A percentile compares a stretch with the other conserved stretches of the same genome.
Evolutionary conservation across 2,888 invertebrate genomes (phyloP).

Genomic region (Phyllotreta striolata): DNA sequence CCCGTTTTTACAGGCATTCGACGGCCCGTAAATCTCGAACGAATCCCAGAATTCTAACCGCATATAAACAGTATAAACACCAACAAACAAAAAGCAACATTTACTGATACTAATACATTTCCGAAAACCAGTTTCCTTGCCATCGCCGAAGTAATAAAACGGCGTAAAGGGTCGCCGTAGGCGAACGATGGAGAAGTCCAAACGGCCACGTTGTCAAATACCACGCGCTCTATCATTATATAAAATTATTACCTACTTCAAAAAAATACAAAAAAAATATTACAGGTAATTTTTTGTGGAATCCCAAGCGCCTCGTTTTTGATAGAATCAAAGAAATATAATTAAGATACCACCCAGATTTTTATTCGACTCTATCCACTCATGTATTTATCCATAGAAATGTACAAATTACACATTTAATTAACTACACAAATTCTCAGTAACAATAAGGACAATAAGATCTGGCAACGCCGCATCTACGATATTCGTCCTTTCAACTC

Average conservation of each 20-base stretch:
- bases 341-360: too few relatives aligned
- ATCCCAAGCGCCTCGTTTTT: too few relatives aligned
- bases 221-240: too few relatives aligned
- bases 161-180: constrained; percentile 21
- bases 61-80: constrained; percentile 17
- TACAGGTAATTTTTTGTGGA: too few relatives aligned
- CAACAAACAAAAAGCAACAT: constrained; percentile 23
- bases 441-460: neutral
- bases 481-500: constrained; percentile 32
- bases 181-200: constrained; percentile 11
- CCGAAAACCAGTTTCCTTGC: constrained; percentile 52
- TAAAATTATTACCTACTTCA: too few relatives aligned
- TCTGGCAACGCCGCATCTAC: constrained; percentile 13
- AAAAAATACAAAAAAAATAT: too few relatives aligned
- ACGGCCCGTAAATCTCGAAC: constrained; percentile 8
- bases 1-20: too few relatives aligned
- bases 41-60: constrained; percentile 17
- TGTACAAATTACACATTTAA: neutral
- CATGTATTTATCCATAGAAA: too few relatives aligned
- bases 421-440: neutral
- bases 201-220: constrained; percentile 16
- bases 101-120: constrained; percentile 47
- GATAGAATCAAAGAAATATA: too few relatives aligned
- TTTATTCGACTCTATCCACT: too few relatives aligned
- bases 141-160: constrained; percentile 52